phyloP scores from a whole-genome alignment of 2,888 invertebrate genomes.

The Lysandra coridon region DNA sequence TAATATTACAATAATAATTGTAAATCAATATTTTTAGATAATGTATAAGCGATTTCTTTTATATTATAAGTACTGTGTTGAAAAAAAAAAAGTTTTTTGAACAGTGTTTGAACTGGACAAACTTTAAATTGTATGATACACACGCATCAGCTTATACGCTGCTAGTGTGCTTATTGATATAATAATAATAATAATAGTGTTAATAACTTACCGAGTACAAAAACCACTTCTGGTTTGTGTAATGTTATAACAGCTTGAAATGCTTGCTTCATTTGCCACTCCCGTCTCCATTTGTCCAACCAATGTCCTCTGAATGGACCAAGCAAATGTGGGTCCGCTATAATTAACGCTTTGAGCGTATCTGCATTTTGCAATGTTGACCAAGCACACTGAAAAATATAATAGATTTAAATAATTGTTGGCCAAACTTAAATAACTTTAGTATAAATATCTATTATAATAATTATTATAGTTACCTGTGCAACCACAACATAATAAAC shows the following conservation, averaged over 20 bases:
- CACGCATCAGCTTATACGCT: too few species aligned
- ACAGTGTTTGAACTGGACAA: too few species aligned
- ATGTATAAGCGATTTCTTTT: too few species aligned
- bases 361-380: constrained; percentile 75
- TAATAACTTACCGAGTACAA: constrained; percentile 86
- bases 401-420: background rate
- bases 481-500: constrained; percentile 62
- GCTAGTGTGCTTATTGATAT: too few species aligned
- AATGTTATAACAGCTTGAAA: constrained; percentile 91
- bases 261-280: constrained; percentile 98
- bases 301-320: constrained; percentile 94
- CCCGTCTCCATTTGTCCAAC: constrained; percentile 96
- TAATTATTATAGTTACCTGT: constrained; percentile 48
- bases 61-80: too few species aligned
- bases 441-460: background rate
- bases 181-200: too few species aligned
- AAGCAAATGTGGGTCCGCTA: constrained; percentile 95
- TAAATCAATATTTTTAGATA: too few species aligned
- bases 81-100: too few species aligned
- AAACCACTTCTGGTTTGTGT: constrained; percentile 92
- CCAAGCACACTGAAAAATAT: constrained; percentile 84
- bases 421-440: background rate
- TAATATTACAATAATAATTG: too few species aligned
- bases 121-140: too few species aligned
- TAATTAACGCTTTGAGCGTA: constrained; percentile 86